Percentiles rank a stretch among this genome's conserved stretches.
These are phyloP conservation scores for Eleginops maclovinus DNA, from an alignment of 2,113 vertebrate species.

Conservation along the genomic window DNA sequence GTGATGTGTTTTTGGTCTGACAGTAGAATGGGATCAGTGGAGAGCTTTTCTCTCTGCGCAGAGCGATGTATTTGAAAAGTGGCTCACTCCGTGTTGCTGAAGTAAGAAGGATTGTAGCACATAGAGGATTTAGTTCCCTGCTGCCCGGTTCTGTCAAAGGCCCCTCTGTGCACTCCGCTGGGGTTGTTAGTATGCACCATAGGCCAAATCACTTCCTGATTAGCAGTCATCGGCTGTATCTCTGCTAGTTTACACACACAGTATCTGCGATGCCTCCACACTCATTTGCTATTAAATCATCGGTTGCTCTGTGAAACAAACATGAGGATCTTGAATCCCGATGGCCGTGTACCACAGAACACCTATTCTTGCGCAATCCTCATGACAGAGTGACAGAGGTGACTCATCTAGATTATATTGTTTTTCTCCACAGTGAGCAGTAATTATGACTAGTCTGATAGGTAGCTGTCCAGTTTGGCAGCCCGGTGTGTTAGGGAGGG, in stretches of 20 bases:
- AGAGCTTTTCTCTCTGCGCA: background rate
- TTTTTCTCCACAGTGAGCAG: conserved; percentile 1
- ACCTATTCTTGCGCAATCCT: background rate
- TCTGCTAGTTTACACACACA: background rate
- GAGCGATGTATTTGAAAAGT: conserved; percentile 15
- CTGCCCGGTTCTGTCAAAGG: conserved; percentile 68
- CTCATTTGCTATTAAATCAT: conserved; percentile 27
- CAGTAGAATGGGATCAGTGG: background rate
- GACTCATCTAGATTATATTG: conserved; percentile 23
- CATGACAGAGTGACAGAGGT: conserved; percentile 18
- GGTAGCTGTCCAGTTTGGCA: conserved; percentile 3
- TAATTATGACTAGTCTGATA: background rate
- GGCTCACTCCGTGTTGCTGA: conserved; percentile 11
- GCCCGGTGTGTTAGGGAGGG: background rate
- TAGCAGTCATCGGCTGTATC: background rate
- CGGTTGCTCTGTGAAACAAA: conserved; percentile 26
- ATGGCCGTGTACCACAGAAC: background rate
- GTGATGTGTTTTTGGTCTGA: background rate
- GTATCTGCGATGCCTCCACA: background rate
- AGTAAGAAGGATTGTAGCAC: conserved; percentile 27
- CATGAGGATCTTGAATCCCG: background rate
- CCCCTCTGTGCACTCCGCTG: conserved; percentile 55
- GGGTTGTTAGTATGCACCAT: conserved; percentile 71
- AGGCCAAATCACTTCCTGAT: conserved; percentile 9
- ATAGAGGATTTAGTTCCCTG: conserved; percentile 43